phyloP scores from a whole-genome alignment of 2,888 invertebrate genomes.

The Pogonocherus hispidulus region DNA sequence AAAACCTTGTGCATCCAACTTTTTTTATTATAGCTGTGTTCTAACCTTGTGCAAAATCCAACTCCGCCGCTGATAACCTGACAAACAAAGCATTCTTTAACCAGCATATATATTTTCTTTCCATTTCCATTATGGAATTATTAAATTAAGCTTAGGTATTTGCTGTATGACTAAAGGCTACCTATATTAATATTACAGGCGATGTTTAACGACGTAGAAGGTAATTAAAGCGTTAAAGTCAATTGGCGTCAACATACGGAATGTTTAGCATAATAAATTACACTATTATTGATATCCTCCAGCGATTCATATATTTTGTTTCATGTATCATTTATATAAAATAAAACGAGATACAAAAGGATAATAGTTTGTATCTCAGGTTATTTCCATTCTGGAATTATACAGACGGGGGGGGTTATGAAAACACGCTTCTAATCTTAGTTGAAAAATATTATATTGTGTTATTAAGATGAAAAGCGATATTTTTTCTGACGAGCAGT shows the following conservation, averaged over 20 bases:
- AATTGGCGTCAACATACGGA: conserved; percentile 2
- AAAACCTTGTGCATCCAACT: too few relatives aligned
- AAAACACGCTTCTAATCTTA: too few relatives aligned
- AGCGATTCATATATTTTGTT: not conserved
- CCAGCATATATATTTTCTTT: not conserved
- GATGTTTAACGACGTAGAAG: not conserved
- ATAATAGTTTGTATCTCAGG: not conserved
- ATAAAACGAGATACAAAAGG: not conserved
- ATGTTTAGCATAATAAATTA: not conserved
- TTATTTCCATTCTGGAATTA: not conserved
- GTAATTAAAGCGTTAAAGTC: not conserved
- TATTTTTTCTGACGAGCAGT: too few relatives aligned
- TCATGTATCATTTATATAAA: too few relatives aligned
- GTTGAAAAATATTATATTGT: too few relatives aligned
- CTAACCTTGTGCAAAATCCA: too few relatives aligned
- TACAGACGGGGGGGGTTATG: too few relatives aligned
- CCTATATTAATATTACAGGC: not conserved
- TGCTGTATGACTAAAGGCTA: not conserved
- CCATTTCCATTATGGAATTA: not conserved
- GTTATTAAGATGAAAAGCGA: too few relatives aligned
- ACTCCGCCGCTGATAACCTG: too few relatives aligned
- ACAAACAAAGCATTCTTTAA: too few relatives aligned
- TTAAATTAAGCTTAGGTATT: not conserved
- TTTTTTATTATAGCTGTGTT: too few relatives aligned
- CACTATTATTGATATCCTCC: not conserved